Evolutionary conservation across 2,113 vertebrate species (phyloP), one percentile per base, ranked within the genome.

Genomic region (Crypturellus undulatus): DNA sequence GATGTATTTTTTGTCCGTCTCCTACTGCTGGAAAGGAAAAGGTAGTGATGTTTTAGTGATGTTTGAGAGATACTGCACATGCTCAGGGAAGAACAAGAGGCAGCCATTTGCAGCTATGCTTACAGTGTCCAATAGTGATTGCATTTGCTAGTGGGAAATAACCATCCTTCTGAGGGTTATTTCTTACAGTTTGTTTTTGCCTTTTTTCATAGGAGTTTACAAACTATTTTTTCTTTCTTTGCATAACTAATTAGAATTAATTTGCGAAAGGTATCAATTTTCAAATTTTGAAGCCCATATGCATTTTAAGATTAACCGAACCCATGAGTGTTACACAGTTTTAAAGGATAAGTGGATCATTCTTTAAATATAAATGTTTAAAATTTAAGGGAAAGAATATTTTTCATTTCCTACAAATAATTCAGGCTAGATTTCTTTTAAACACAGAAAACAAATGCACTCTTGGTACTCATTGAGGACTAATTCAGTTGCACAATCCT

Each of bases 21-120:
- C 30, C 93, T 90, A 43, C 79, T 58, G 95, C 89, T 95, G 94
- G 90, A 94, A 96, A 95, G 95, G 90, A 93, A 59, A 84, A 69
- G 63, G 62, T 84, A 93, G 87, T 93, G 90, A 47, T 26, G 28
- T 63, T 90, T 64, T 84, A 93, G 87, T 94, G 89, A 45, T 26
- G 28, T 65, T 90, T 64, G 43, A 92, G 71, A 92, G 38, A 52
- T 71, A 18, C 8, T 58, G 5, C 3, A 43, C 28, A 42, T 63
- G 77, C 72, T 24, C 42, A 20, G n/a, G 96, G 76, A 38, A 79
- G 88, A 91, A 63, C 30, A 54, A 70, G 17, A 94, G 34, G 56
- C 13, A 43, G 49, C 12, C 19, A 52, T 77, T 92, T 97, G 91
- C 92, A 93, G 68, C 75, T 89, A 38, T 73, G 36, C 73, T 92